Base-by-base conservation (phyloP, 2,888 invertebrate genomes). In the Panorpa germanica region DNA sequence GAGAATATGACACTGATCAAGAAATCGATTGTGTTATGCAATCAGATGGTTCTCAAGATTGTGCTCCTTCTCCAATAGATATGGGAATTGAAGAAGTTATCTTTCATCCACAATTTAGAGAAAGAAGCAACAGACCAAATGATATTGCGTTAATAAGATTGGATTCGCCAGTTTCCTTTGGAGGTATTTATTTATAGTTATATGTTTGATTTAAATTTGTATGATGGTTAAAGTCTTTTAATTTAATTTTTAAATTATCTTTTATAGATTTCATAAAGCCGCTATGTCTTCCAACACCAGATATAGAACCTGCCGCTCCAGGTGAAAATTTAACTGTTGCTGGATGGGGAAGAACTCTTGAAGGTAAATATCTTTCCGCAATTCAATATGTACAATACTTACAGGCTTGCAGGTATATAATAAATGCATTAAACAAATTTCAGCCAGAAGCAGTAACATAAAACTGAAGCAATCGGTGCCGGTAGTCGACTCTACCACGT, bases 1-100 rank as follows among this genome's bases (percentile, higher is more conserved):
- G 75, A 2, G 75, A 75, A 50, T 70, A 70, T 41, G 66, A 75
- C 42, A 62, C 59, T 0, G 60, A 63, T 38, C 62, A 59, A 2
- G 60, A 64, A 14, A 30, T 3, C 21, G 26, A 30, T 30, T 29
- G 31, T 5, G 36, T 39, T 7, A 29, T 4, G 11, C 8, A 0
- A 33, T 31, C 6, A 16, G 39, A 38, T 19, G 34, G 41, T n/a
- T 7, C 13, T 5, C 15, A 10, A 26, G 25, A 25, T 16, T 29
- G 29, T 21, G 13, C 19, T n/a, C 10, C 9, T 22, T 59, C 63
- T 0, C 63, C 69, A 0, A 46, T 74, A 37, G 65, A 75, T 36
- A 59, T 76, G 12, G 53, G 56, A 0, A 61, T 75, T 3, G 66
- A 69, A 15, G 55, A 65, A n/a, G 55, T 61, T 2, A 63, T 70